Conservation (phyloP, 2,888 invertebrate species). For the Spialia ferax region DNA sequence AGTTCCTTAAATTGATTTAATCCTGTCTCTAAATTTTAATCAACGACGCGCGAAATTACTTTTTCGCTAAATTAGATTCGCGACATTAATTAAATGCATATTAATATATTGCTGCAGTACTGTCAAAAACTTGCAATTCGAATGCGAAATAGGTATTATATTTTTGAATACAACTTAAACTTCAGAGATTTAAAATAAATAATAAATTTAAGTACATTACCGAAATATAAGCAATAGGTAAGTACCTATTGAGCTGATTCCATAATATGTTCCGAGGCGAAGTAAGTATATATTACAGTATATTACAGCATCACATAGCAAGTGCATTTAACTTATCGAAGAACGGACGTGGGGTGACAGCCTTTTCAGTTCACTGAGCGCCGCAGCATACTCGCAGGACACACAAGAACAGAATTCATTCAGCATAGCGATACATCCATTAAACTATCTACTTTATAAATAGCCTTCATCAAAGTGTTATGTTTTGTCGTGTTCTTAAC, state of each 20-base stretch:
- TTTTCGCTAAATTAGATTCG: conserved; percentile 1
- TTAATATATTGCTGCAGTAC: too few species aligned
- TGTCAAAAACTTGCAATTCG: too few species aligned
- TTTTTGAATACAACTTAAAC: too few species aligned
- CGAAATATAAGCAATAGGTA: too few species aligned
- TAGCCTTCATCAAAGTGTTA: neutral
- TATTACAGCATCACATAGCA: conserved; percentile 24
- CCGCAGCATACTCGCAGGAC: conserved; percentile 24
- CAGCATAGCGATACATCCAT: conserved; percentile 34
- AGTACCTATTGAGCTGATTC: conserved; percentile 1
- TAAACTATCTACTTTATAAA: conserved; percentile 29
- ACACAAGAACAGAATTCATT: conserved; percentile 37
- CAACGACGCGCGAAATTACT: neutral
- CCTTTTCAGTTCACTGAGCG: conserved; percentile 40
- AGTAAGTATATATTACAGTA: neutral
- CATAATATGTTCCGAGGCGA: conserved; percentile 1
- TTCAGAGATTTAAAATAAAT: too few species aligned
- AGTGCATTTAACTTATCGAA: conserved; percentile 40
- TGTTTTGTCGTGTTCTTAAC: too few species aligned
- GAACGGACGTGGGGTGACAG: conserved; percentile 36
- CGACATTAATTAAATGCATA: neutral
- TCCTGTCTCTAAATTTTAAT: neutral
- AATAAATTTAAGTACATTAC: too few species aligned
- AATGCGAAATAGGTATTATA: too few species aligned
- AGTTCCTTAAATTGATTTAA: neutral